A percentile compares a stretch with the other conserved stretches of the same genome.
Evolutionary conservation across 2,797 vertebrate species (phyloP).

Genomic region (Rhynchotus rufescens): DNA sequence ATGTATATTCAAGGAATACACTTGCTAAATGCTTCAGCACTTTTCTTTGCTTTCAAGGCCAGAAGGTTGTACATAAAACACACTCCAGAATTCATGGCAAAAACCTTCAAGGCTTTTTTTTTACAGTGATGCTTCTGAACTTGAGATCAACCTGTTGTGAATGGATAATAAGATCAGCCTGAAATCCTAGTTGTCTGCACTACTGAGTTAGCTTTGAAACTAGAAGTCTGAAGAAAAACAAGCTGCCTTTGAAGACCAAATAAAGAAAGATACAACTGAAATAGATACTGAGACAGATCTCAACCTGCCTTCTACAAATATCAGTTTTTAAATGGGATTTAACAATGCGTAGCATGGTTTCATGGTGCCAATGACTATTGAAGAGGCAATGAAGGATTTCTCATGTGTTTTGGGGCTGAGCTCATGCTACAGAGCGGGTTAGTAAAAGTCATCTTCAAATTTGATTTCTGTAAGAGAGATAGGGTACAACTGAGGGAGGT

Average conservation of each 20-base stretch:
- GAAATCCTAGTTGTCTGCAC: conserved; percentile 12
- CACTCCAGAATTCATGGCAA: not conserved
- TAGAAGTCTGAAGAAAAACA: not conserved
- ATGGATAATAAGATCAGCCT: conserved; percentile 19
- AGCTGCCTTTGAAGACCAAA: not conserved
- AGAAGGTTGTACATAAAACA: conserved; percentile 34
- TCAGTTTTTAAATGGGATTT: not conserved
- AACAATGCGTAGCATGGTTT: not conserved
- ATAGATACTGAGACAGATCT: not conserved
- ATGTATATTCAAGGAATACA: not conserved
- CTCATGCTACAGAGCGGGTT: not conserved
- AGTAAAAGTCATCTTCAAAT: not conserved
- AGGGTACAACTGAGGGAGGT: not conserved
- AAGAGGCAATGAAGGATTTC: not conserved
- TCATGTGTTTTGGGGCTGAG: not conserved
- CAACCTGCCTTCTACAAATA: not conserved
- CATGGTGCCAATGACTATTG: not conserved
- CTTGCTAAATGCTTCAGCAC: not conserved
- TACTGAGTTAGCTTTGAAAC: conserved; percentile 3
- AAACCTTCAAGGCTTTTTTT: not conserved
- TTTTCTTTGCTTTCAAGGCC: conserved; percentile 21
- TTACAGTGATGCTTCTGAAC: not conserved
- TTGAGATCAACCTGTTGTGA: conserved; percentile 24
- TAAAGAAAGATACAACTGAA: not conserved
- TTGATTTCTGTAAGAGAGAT: not conserved